A percentile compares a stretch with the other conserved stretches of the same genome.
phyloP scores from a whole-genome alignment of 2,888 invertebrate species.

The Mythimna lalbum region DNA sequence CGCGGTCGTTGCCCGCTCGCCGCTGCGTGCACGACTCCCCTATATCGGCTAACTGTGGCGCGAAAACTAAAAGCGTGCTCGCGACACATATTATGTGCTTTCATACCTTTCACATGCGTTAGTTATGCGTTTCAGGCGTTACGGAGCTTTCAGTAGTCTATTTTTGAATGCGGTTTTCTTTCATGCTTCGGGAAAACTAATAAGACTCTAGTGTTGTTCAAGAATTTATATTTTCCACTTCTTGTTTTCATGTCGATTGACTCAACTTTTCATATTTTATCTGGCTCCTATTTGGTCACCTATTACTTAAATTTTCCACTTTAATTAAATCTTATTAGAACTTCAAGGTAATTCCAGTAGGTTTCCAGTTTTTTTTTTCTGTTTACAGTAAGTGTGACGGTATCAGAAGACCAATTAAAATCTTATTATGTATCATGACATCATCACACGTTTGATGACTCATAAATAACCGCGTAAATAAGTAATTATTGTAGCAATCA shows the following conservation, averaged over 20 bases:
- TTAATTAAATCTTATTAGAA: not conserved
- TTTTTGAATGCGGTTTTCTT: conserved; percentile 21
- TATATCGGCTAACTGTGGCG: conserved; percentile 86
- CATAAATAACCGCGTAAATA: conserved; percentile 2
- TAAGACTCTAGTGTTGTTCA: not conserved
- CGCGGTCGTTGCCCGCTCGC: conserved; percentile 87
- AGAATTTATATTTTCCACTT: not conserved
- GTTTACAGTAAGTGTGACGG: not conserved
- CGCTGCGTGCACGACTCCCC: conserved; percentile 85
- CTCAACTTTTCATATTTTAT: no score
- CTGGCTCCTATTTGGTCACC: no score
- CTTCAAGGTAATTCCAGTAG: not conserved
- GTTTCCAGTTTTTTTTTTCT: not conserved
- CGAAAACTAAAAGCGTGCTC: conserved; percentile 73
- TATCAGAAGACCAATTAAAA: not conserved
- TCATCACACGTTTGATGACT: not conserved
- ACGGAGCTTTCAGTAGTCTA: conserved; percentile 28
- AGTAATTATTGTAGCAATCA: not conserved
- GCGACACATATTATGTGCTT: conserved; percentile 63
- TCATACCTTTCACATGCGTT: conserved; percentile 53
- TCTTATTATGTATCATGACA: not conserved
- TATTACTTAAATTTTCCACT: not conserved
- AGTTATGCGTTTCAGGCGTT: conserved; percentile 30
- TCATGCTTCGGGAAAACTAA: conserved; percentile 2
- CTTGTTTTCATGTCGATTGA: no score